Evolutionary conservation across 2,888 invertebrate genomes (phyloP), one percentile per base, ranked within the genome.

Genomic region (Eupeodes luniger): DNA sequence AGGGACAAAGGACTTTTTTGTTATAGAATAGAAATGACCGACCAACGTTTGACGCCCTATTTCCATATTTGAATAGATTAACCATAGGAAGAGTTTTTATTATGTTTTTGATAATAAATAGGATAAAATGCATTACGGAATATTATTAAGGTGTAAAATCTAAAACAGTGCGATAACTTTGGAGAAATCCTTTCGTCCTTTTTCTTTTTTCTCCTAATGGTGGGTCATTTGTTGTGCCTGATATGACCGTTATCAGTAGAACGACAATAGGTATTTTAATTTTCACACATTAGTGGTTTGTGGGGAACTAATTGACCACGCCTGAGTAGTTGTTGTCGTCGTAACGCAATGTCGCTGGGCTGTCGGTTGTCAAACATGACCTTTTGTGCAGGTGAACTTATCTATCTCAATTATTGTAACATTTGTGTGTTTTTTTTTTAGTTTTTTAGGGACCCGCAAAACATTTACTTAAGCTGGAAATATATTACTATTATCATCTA

Each of bases 1-100:
- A 91, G 91, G 91, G 91, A 92, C 92, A 89, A 83, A 67, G 69
- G 89, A 91, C 90, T 36, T 14, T 27, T 9, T 0, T 91, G 91
- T 91, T 91, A 91, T 90, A 82, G 89, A 85, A 64, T 27, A 51
- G 74, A 16, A n/a, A 5, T 82, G 14, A 57, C 59, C 2, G 44
- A 36, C 7, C 55, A 12, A 79, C 72, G 81, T 14, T 36, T 12
- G 16, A 40, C 89, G 84, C 87, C 90, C 80, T 47, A 72, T 66
- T 75, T 40, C 53, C 27, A 27, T 27, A 80, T 86, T 89, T 89
- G 85, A 77, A 81, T 85, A 81, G 76, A 72, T 81, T 81, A 53
- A 53, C 9, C 51, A 62, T 62, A 62, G 72, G 62, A 77, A 72
- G 72, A 77, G 81, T 74, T 40, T 40, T 40, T 9, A 40, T 40